A percentile compares a stretch with the other conserved stretches of the same genome.
These are phyloP conservation scores for Brachypodius melanocephalos DNA, from an alignment of 2,113 vertebrate species.

Conservation along the genomic window DNA sequence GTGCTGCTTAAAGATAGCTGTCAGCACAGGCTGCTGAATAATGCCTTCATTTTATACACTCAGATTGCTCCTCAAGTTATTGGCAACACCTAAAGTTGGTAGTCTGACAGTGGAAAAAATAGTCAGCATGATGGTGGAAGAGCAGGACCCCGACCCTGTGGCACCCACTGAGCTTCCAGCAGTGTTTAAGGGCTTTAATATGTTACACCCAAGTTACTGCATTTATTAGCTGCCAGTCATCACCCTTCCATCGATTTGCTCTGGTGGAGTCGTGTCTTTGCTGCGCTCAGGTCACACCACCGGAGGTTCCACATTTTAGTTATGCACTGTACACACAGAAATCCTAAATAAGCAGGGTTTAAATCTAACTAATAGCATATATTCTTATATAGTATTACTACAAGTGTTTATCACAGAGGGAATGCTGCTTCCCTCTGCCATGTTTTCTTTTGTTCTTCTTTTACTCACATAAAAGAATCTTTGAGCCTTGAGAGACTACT, in stretches of 20 bases:
- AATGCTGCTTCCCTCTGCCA: background rate
- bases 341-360: background rate
- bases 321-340: background rate
- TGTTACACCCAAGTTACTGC: fast-evolving
- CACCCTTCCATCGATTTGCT: background rate
- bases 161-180: background rate
- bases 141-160: background rate
- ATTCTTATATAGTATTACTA: background rate
- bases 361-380: background rate
- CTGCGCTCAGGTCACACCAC: background rate
- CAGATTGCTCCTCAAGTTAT: background rate
- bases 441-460: background rate
- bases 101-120: background rate
- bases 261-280: background rate
- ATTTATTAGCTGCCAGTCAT: background rate
- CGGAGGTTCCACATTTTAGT: background rate
- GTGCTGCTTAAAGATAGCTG: background rate
- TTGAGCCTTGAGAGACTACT: background rate
- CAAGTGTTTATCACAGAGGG: background rate
- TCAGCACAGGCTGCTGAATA: background rate
- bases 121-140: background rate
- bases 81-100: background rate
- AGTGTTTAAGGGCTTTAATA: background rate
- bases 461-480: background rate
- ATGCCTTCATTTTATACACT: background rate